These are phyloP conservation scores for Eupithecia pulchellata DNA, from an alignment of 2,888 invertebrate species.

Conservation along the genomic window DNA sequence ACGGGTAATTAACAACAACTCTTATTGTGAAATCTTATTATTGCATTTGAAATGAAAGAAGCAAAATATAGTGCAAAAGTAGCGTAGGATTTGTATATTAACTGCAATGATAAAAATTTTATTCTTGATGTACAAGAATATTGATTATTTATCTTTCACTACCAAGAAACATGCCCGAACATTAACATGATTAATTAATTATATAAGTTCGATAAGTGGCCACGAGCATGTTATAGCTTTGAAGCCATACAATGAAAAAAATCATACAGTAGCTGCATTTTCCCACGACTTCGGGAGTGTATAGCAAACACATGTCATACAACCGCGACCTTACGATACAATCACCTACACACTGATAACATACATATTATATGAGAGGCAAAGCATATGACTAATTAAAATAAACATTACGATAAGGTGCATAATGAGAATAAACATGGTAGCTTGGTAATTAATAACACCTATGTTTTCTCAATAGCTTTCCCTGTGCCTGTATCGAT, in stretches of 20 bases:
- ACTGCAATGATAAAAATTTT: too few species aligned
- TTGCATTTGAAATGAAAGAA: neutral
- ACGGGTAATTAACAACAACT: neutral
- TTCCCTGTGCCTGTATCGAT: neutral
- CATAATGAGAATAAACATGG: neutral
- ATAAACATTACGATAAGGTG: neutral
- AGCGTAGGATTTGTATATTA: too few species aligned
- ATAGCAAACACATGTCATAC: slow-evolving; percentile 28
- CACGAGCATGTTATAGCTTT: slow-evolving; percentile 3
- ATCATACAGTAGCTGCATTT: slow-evolving; percentile 36
- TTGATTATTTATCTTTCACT: too few species aligned
- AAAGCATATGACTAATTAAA: neutral
- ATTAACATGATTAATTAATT: too few species aligned
- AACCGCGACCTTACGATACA: slow-evolving; percentile 20
- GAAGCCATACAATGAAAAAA: slow-evolving; percentile 23
- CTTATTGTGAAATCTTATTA: neutral
- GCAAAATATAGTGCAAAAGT: neutral
- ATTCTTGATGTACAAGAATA: too few species aligned
- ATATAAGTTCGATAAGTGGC: neutral
- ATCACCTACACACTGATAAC: slow-evolving; percentile 13
- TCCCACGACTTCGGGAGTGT: slow-evolving; percentile 42
- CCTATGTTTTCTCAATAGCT: neutral
- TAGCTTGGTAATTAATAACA: neutral
- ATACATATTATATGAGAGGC: neutral
- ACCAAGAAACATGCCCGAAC: too few species aligned